Percentiles rank a stretch among this genome's conserved stretches.
phyloP scores from a whole-genome alignment of 2,888 invertebrate genomes.

The Petrolisthes manimaculis region DNA sequence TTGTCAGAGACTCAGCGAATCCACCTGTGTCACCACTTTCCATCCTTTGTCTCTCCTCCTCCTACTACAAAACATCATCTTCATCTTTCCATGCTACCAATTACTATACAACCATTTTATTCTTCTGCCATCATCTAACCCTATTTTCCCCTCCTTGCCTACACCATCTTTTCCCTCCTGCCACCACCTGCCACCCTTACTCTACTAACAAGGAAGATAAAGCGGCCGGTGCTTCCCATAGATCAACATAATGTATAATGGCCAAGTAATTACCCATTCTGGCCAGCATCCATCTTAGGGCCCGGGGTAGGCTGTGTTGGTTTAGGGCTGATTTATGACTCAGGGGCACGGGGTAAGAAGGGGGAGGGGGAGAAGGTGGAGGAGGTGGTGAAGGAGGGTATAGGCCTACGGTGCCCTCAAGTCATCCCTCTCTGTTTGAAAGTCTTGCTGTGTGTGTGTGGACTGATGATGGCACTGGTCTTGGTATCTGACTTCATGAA shows the following conservation, averaged over 20 bases:
- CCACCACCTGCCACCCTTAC: not conserved
- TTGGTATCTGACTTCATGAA: too few species aligned
- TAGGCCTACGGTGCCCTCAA: not conserved
- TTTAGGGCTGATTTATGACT: too few species aligned
- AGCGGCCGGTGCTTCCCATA: not conserved
- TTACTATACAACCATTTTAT: not conserved
- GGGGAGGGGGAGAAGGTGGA: not conserved
- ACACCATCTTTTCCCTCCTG: not conserved
- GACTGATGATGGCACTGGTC: too few species aligned
- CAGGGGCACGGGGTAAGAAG: not conserved
- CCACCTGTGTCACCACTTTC: too few species aligned
- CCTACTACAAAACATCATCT: too few species aligned
- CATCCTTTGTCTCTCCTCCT: too few species aligned
- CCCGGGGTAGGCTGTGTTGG: not conserved
- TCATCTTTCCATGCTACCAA: too few species aligned
- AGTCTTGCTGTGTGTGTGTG: too few species aligned
- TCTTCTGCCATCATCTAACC: not conserved
- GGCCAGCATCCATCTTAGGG: not conserved
- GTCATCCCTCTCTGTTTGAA: too few species aligned
- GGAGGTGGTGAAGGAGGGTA: not conserved
- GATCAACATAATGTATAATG: not conserved
- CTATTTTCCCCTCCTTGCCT: not conserved
- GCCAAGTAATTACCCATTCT: not conserved
- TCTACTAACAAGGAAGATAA: not conserved
- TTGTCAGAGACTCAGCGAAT: too few species aligned